A percentile compares a stretch with the other conserved stretches of the same genome.
phyloP scores from a whole-genome alignment of 2,888 invertebrate genomes.

The Megamerina dolium region DNA sequence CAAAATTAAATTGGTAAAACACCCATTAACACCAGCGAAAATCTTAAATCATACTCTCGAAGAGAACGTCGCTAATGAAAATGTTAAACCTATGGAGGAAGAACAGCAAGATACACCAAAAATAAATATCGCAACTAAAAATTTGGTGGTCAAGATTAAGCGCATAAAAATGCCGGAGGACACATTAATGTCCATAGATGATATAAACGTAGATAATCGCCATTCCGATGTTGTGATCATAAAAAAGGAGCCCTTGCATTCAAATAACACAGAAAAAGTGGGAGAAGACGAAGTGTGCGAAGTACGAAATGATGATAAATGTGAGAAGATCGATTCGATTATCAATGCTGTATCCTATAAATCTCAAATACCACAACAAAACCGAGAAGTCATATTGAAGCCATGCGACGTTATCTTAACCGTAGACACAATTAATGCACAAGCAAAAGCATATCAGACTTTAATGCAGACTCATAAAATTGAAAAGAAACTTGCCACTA shows the following conservation, averaged over 20 bases:
- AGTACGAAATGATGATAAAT: no score
- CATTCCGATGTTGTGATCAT: background rate
- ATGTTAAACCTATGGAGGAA: background rate
- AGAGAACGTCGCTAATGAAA: background rate
- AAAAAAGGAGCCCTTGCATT: constrained; percentile 1
- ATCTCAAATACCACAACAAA: background rate
- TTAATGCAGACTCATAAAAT: no score
- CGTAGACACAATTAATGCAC: constrained; percentile 8
- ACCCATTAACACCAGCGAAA: background rate
- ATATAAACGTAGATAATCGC: background rate
- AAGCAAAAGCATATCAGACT: constrained; percentile 9
- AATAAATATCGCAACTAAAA: background rate
- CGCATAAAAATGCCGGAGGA: background rate
- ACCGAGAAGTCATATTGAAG: constrained; percentile 6
- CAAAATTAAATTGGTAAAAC: constrained; percentile 4
- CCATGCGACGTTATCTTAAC: constrained; percentile 12
- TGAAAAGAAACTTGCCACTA: no score
- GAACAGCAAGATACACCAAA: background rate
- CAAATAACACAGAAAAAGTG: background rate
- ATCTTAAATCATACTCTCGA: no score
- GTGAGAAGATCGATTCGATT: no score
- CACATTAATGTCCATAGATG: background rate
- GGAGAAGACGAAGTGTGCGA: no score
- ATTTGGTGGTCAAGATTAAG: constrained; percentile 5
- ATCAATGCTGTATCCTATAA: no score